Conservation (phyloP, 2,113 vertebrate genomes). For the Thermophis baileyi region DNA sequence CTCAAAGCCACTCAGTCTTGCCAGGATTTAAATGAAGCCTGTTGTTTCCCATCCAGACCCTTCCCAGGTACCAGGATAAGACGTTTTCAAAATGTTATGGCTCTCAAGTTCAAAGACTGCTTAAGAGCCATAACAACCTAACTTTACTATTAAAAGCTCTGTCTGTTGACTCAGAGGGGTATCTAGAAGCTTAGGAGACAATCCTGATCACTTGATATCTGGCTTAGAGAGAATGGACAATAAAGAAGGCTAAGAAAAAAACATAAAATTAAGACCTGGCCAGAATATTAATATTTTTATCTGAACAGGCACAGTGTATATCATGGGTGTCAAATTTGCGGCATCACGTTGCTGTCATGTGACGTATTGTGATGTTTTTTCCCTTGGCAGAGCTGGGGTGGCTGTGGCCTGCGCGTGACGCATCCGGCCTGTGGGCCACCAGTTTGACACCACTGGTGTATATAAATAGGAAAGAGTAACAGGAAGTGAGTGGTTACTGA, state of each 20-base stretch:
- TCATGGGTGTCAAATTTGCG: too few species aligned
- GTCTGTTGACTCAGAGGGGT: not conserved
- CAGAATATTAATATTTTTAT: not conserved
- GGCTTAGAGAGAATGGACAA: not conserved
- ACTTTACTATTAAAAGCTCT: not conserved
- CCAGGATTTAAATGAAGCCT: too few species aligned
- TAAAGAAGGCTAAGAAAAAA: not conserved
- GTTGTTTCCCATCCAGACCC: too few species aligned
- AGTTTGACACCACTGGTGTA: not conserved
- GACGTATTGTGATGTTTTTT: too few species aligned
- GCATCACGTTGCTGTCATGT: too few species aligned
- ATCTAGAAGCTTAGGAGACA: not conserved
- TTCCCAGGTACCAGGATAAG: too few species aligned
- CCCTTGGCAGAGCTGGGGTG: too few species aligned
- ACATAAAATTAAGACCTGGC: not conserved
- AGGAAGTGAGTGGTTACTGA: not conserved
- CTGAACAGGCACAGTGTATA: not conserved
- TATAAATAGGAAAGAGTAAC: not conserved
- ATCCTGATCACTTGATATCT: not conserved
- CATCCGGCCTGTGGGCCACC: too few species aligned
- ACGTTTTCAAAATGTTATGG: not conserved
- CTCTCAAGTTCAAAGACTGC: not conserved
- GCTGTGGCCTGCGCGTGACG: too few species aligned
- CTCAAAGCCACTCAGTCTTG: too few species aligned
- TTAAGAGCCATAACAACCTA: not conserved